Conservation (phyloP, 2,113 vertebrate genomes). For the Actenoides lindsayi region DNA sequence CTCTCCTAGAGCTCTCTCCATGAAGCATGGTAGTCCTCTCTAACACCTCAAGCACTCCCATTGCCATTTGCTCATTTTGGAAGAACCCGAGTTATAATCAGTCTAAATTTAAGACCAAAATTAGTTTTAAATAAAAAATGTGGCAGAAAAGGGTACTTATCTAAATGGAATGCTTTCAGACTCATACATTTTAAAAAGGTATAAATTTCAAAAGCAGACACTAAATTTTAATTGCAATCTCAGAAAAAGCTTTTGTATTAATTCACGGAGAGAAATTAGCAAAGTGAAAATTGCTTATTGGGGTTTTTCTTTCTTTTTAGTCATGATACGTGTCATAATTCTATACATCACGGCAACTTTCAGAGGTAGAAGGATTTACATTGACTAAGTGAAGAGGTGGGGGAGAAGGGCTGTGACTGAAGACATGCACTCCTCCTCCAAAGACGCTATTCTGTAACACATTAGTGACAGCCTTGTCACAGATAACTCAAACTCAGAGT, state of each 20-base stretch:
- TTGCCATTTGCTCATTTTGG: conserved; percentile 56
- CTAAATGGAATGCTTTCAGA: conserved; percentile 81
- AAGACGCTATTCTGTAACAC: conserved; percentile 37
- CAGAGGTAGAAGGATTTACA: conserved; percentile 74
- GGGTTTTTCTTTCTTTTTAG: conserved; percentile 70
- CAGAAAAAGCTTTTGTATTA: conserved; percentile 77
- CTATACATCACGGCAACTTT: conserved; percentile 67
- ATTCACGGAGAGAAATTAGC: conserved; percentile 78
- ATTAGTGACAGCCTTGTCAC: conserved; percentile 50
- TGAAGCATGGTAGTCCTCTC: background rate
- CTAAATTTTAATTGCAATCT: conserved; percentile 81
- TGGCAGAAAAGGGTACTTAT: conserved; percentile 75
- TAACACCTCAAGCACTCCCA: background rate
- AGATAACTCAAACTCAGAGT: conserved; percentile 25
- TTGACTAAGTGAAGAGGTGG: conserved; percentile 55
- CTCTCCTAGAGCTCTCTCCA: background rate
- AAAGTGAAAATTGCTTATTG: conserved; percentile 77
- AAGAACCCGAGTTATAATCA: conserved; percentile 65
- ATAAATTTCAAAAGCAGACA: conserved; percentile 79
- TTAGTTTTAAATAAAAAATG: conserved; percentile 80
- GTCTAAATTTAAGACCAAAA: conserved; percentile 73
- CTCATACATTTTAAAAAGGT: conserved; percentile 78
- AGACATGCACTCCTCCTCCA: conserved; percentile 50
- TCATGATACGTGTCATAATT: conserved; percentile 68
- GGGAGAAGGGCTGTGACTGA: conserved; percentile 47